Percentiles rank a stretch among this genome's conserved stretches.
Conservation (phyloP, 1,140 invertebrate genomes). For the Leptestheria dahalacensis region DNA sequence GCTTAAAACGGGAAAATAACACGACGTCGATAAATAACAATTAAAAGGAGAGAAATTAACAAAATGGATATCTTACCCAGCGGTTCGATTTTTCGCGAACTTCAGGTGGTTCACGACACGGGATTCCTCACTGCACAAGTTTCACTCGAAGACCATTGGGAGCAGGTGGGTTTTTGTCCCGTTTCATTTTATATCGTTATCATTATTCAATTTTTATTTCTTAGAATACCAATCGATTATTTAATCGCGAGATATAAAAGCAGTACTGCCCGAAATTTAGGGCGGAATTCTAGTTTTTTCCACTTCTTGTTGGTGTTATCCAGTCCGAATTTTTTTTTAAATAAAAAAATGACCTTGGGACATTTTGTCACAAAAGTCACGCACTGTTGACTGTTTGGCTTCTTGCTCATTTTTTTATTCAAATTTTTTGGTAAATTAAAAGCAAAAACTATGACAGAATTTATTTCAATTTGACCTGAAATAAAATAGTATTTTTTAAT, state of each 20-base stretch:
- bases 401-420: too few species aligned
- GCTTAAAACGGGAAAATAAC: not conserved
- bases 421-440: too few species aligned
- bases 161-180: constrained; percentile 58
- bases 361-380: too few species aligned
- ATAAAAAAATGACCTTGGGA: not conserved
- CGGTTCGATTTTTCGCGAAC: constrained; percentile 88
- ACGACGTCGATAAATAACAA: not conserved
- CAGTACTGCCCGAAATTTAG: too few species aligned
- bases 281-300: too few species aligned
- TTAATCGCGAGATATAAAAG: not conserved
- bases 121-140: constrained; percentile 87
- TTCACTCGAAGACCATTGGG: constrained; percentile 91
- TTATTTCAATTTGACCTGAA: too few species aligned
- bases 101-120: constrained; percentile 92
- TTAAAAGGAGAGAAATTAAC: constrained; percentile 11
- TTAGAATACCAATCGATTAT: not conserved
- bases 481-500: too few species aligned
- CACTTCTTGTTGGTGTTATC: too few species aligned
- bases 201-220: not conserved
- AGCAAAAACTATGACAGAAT: too few species aligned
- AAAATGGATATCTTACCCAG: constrained; percentile 89
- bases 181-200: not conserved
- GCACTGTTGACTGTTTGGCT: too few species aligned
- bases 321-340: not conserved